Conservation (phyloP, 2,888 invertebrate genomes). For the Cheilosia grossa region DNA sequence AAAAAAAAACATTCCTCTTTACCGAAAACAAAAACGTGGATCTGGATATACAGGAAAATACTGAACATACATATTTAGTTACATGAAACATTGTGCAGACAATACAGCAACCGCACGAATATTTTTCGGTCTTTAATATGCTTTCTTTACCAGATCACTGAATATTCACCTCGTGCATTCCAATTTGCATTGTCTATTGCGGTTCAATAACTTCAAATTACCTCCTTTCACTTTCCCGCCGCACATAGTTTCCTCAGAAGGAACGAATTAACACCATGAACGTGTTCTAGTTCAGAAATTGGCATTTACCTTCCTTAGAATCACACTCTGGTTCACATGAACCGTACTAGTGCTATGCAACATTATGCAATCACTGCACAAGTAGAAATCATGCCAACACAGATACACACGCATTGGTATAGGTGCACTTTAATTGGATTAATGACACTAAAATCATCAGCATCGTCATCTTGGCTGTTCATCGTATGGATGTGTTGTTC, state of each 20-base stretch:
- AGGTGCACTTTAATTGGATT: constrained; percentile 59
- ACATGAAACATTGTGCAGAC: no score
- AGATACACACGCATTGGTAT: neutral
- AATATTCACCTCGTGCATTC: neutral
- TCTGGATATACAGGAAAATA: no score
- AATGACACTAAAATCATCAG: constrained; percentile 65
- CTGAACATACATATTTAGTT: no score
- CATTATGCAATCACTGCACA: constrained; percentile 54
- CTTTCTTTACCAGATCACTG: neutral
- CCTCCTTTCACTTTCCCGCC: constrained; percentile 5
- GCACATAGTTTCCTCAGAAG: neutral
- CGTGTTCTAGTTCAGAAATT: constrained; percentile 14
- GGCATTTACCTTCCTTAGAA: constrained; percentile 36
- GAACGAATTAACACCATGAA: constrained; percentile 20
- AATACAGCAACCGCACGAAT: no score
- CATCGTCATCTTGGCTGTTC: constrained; percentile 31
- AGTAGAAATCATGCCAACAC: constrained; percentile 40
- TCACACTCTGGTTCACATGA: constrained; percentile 3
- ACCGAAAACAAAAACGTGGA: no score
- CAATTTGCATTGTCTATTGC: constrained; percentile 25
- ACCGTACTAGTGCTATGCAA: constrained; percentile 19
- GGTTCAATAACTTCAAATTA: constrained; percentile 41
- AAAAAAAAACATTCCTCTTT: neutral
- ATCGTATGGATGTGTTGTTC: neutral
- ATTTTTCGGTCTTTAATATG: no score